Evolutionary conservation across 2,113 vertebrate species (phyloP).

Genomic region (Sisor rabdophorus): DNA sequence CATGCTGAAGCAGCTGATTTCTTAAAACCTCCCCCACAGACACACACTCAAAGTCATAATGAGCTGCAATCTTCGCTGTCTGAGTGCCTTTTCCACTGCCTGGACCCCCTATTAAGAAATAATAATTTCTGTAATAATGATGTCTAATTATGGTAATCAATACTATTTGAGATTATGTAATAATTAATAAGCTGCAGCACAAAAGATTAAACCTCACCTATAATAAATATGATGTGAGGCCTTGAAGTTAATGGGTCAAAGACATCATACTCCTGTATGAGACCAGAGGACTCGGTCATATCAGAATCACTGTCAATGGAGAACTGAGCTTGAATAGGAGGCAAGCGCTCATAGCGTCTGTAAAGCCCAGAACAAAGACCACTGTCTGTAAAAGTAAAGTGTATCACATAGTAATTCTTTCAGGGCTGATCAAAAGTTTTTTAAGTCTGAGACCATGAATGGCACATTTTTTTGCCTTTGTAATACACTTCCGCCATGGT

Average conservation of each 20-base stretch:
- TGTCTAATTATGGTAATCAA: neutral
- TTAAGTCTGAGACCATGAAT: too few relatives aligned
- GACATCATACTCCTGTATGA: conserved; percentile 67
- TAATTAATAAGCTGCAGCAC: neutral
- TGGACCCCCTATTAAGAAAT: conserved; percentile 58
- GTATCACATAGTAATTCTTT: neutral
- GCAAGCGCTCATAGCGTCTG: conserved; percentile 54
- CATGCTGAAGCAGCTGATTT: conserved; percentile 62
- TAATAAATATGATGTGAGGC: conserved; percentile 66
- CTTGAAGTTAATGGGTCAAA: conserved; percentile 61
- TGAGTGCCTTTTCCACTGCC: conserved; percentile 70
- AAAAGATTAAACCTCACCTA: conserved; percentile 55
- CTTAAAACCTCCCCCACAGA: conserved; percentile 66
- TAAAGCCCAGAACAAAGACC: conserved; percentile 47
- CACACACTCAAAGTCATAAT: conserved; percentile 59
- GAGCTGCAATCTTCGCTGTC: conserved; percentile 59
- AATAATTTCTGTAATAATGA: conserved; percentile 8
- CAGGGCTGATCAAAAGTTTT: neutral
- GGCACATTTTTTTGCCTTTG: neutral
- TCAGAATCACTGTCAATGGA: conserved; percentile 72
- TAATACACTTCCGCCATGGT: neutral
- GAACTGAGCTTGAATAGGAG: conserved; percentile 65
- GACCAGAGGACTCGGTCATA: conserved; percentile 65
- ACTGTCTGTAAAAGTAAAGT: conserved; percentile 12
- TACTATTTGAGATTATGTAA: neutral